Conservation (phyloP, 2,888 invertebrate genomes). For the Sarcophaga carnaria region DNA sequence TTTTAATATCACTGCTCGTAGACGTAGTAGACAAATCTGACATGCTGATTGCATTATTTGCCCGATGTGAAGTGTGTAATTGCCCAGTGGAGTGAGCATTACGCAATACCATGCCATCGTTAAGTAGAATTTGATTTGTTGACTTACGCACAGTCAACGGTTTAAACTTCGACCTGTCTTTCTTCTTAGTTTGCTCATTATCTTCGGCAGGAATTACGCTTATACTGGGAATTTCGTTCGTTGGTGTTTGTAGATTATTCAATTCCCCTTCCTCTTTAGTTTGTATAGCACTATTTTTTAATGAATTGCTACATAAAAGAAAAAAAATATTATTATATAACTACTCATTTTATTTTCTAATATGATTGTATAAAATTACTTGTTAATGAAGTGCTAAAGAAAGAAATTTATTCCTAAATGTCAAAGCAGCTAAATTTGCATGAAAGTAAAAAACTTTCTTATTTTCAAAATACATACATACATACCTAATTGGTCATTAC, state of each 20-base stretch:
- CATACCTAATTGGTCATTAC: too few relatives aligned
- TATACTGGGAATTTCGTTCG: conserved; percentile 69
- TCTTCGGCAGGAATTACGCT: conserved; percentile 65
- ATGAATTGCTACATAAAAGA: not conserved
- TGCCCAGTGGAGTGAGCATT: conserved; percentile 76
- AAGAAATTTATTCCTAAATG: too few relatives aligned
- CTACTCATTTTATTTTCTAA: not conserved
- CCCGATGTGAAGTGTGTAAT: conserved; percentile 69
- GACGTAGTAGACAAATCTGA: conserved; percentile 49
- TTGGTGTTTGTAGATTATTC: conserved; percentile 42
- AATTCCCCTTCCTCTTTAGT: not conserved
- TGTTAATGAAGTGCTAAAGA: too few relatives aligned
- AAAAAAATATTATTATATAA: conserved; percentile 5
- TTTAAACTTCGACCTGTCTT: conserved; percentile 63
- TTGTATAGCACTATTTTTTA: conserved; percentile 1
- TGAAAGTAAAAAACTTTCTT: too few relatives aligned
- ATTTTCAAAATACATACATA: too few relatives aligned
- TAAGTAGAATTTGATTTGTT: conserved; percentile 6
- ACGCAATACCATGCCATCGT: conserved; percentile 52
- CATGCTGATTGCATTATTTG: conserved; percentile 42
- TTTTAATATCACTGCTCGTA: conserved; percentile 72
- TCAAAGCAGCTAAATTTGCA: too few relatives aligned
- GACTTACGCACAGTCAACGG: conserved; percentile 50
- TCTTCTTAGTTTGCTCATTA: conserved; percentile 52
- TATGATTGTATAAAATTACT: too few relatives aligned